Conservation (phyloP, 1,140 invertebrate species). For the Drosophila parvula region DNA sequence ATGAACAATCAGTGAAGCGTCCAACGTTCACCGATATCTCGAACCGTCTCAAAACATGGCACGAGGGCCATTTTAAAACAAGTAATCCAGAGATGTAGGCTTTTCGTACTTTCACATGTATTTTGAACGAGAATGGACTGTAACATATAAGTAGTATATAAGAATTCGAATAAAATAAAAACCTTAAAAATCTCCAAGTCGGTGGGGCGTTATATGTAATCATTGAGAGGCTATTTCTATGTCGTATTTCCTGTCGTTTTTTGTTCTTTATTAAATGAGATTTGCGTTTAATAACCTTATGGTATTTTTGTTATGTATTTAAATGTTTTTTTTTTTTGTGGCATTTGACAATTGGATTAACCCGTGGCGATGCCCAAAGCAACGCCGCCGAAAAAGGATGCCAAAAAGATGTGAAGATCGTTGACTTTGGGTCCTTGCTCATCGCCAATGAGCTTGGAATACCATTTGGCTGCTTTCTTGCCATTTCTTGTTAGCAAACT, state of each 20-base stretch:
- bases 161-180: constrained; percentile 21
- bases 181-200: constrained; percentile 1
- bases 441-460: constrained; percentile 87
- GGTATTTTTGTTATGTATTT: constrained; percentile 33
- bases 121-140: constrained; percentile 44
- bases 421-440: constrained; percentile 87
- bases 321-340: constrained; percentile 20
- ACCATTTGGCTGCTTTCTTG: constrained; percentile 89
- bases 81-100: constrained; percentile 34
- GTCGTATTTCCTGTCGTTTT: neutral
- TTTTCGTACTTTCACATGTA: constrained; percentile 25
- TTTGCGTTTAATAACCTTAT: constrained; percentile 46
- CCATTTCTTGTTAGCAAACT: constrained; percentile 88
- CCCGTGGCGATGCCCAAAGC: constrained; percentile 86
- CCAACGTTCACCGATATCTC: constrained; percentile 95
- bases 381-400: constrained; percentile 89
- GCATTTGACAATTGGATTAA: constrained; percentile 38
- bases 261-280: constrained; percentile 34
- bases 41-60: constrained; percentile 90
- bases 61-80: constrained; percentile 85
- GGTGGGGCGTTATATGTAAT: neutral
- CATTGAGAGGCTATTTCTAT: neutral
- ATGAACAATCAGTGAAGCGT: constrained; percentile 94
- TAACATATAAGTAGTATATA: constrained; percentile 41
- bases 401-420: constrained; percentile 90